Percentiles rank a stretch among this genome's conserved stretches.
These are phyloP conservation scores for Etheostoma spectabile DNA, from an alignment of 2,113 vertebrate genomes.

Conservation along the genomic window DNA sequence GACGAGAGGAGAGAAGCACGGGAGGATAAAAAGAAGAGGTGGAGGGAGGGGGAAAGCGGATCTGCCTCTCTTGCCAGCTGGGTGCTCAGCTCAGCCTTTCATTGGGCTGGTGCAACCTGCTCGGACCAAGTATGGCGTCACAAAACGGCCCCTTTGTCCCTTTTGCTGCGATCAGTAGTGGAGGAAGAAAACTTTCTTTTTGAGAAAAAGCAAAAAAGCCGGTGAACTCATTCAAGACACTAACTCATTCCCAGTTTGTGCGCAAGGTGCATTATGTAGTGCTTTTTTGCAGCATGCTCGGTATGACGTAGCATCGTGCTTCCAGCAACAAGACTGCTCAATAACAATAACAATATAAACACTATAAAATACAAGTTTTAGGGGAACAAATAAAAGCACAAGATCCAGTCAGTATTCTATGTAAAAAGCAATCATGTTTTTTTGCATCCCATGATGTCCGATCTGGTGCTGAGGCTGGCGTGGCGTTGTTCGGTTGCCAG, in stretches of 20 bases:
- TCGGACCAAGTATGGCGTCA: conserved; percentile 25
- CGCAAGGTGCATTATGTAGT: too few relatives aligned
- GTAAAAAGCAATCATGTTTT: neutral
- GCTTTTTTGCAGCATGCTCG: neutral
- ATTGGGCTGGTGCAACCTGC: conserved; percentile 52
- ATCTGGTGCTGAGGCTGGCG: conserved; percentile 11
- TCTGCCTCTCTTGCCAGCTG: conserved; percentile 59
- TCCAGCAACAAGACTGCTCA: neutral
- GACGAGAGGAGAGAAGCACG: conserved; percentile 32
- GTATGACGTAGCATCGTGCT: neutral
- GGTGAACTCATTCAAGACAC: neutral
- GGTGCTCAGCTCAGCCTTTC: conserved; percentile 52
- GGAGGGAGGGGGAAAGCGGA: neutral
- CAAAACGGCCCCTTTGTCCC: conserved; percentile 47
- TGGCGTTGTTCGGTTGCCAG: conserved; percentile 37
- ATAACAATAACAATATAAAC: too few relatives aligned
- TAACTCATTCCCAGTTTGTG: too few relatives aligned
- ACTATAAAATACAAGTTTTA: neutral
- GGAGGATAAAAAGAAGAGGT: conserved; percentile 21
- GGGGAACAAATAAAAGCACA: neutral
- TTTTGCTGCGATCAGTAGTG: conserved; percentile 26
- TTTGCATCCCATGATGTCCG: neutral
- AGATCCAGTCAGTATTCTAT: neutral
- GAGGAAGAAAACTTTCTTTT: conserved; percentile 28
- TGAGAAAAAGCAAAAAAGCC: conserved; percentile 10